Base-by-base conservation (phyloP, 2,113 vertebrate species). In the Clarias batrachus region DNA sequence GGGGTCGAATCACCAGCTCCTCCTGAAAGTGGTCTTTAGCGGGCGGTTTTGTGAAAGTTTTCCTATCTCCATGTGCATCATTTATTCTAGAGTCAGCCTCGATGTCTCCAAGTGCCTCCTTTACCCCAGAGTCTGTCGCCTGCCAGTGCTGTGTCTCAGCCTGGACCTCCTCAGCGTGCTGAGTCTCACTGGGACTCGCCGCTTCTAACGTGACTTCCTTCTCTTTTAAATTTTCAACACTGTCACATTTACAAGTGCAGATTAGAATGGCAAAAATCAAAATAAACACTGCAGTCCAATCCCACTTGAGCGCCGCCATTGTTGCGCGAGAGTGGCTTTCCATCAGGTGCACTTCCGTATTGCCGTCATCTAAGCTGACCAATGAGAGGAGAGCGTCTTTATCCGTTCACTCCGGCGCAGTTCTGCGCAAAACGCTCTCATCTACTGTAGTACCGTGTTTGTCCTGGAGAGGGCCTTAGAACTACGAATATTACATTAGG, bases 1-100 rank as follows among this genome's bases (percentile, higher is more conserved):
- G 93, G 4, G 97, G 98, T 48, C 95, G 96, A 90, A 99, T 94
- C 27, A 98, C 95, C 81, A 98, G 87, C 85, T 98, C 98, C 91
- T 98, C 97, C 84, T 95, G 90, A 88, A 98, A 95, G 23, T 93
- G 92, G 3, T 96, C 94, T 90, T 91, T 94, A 52, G 82, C 88
- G 0, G 89, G 59, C 54, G 73, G 30, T n/a, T 10, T 79, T 8
- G 2, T 89, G 3, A 21, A 25, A 30, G 16, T 17, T 3, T 52
- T 71, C 17, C 5, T 25, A 41, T 83, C n/a, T 82, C 87, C 81
- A 21, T n/a, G 68, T 1, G 25, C 63, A 59, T 86, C 79, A 41
- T 80, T 62, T 33, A 37, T 21, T 70, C 62, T 82, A 16, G 86
- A 88, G 63, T 90, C 87, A 14, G 63, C 63, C 2, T 56, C 30